These are phyloP conservation scores for Crypturellus undulatus DNA, from an alignment of 2,113 vertebrate species.

Conservation along the genomic window DNA sequence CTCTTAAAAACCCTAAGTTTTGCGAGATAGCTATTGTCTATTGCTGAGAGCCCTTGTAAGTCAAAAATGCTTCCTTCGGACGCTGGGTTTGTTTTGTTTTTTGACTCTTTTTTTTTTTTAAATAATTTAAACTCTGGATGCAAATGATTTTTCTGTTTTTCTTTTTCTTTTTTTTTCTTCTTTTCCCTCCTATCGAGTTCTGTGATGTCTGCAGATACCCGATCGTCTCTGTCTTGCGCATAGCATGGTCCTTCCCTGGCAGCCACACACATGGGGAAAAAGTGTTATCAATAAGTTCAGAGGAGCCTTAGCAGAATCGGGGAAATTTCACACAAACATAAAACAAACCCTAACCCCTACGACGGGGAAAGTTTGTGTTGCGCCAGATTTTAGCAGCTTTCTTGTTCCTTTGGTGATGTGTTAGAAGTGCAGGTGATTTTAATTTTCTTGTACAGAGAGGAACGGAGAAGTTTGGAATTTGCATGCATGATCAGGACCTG, in stretches of 20 bases:
- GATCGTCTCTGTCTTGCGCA: slow-evolving; percentile 62
- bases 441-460: slow-evolving; percentile 82
- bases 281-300: slow-evolving; percentile 76
- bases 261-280: slow-evolving; percentile 65
- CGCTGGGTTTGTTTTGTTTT: slow-evolving; percentile 15
- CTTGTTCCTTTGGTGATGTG: slow-evolving; percentile 75
- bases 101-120: slow-evolving; percentile 11
- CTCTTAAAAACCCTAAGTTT: slow-evolving; percentile 7
- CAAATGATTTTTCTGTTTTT: slow-evolving; percentile 66
- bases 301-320: slow-evolving; percentile 53
- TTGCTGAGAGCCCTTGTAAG: slow-evolving; percentile 44
- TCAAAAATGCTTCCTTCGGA: slow-evolving; percentile 43
- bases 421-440: slow-evolving; percentile 84
- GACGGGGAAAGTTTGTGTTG: slow-evolving; percentile 66
- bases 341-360: slow-evolving; percentile 70
- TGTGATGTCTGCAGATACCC: slow-evolving; percentile 56
- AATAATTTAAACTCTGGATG: slow-evolving; percentile 58
- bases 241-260: slow-evolving; percentile 61
- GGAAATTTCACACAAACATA: slow-evolving; percentile 71
- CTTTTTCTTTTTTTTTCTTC: background rate
- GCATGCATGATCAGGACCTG: slow-evolving; percentile 87
- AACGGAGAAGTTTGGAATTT: slow-evolving; percentile 84
- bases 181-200: slow-evolving; percentile 48
- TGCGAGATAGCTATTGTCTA: background rate
- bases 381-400: slow-evolving; percentile 79